Evolutionary conservation across 2,888 invertebrate genomes (phyloP).

Genomic region (Antheraea assamensis): DNA sequence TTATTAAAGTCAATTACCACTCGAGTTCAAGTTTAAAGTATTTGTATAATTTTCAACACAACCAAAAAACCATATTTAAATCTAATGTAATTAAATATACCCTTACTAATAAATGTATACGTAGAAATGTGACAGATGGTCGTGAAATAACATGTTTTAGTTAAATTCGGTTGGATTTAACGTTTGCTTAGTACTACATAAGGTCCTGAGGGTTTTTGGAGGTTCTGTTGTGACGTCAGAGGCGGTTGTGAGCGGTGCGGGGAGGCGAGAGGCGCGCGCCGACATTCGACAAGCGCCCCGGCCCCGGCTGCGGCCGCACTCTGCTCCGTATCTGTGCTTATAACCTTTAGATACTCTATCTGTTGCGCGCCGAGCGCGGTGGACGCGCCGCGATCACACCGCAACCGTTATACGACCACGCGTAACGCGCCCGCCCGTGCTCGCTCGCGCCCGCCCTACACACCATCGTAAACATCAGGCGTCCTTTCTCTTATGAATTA

Average conservation of each 20-base stretch:
- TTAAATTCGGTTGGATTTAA: slow-evolving; percentile 44
- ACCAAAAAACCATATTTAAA: not conserved
- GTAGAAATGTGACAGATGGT: slow-evolving; percentile 4
- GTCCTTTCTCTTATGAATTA: slow-evolving; percentile 41
- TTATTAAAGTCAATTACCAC: not conserved
- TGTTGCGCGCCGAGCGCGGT: slow-evolving; percentile 76
- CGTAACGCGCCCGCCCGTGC: slow-evolving; percentile 36
- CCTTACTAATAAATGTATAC: not conserved
- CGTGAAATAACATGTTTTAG: slow-evolving; percentile 28
- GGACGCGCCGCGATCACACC: slow-evolving; percentile 56
- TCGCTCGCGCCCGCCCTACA: slow-evolving; percentile 52
- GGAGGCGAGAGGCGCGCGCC: slow-evolving; percentile 59
- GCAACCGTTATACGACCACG: slow-evolving; percentile 35
- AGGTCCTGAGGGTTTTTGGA: slow-evolving; percentile 63
- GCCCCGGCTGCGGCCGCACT: slow-evolving; percentile 39
- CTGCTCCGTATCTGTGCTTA: slow-evolving; percentile 51
- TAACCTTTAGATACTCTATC: slow-evolving; percentile 58
- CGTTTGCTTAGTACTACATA: slow-evolving; percentile 57
- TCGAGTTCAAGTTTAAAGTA: not conserved
- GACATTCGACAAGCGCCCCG: slow-evolving; percentile 43
- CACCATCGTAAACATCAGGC: slow-evolving; percentile 65
- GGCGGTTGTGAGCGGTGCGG: slow-evolving; percentile 40
- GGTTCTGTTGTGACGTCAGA: slow-evolving; percentile 75
- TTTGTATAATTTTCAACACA: not conserved
- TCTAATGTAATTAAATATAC: not conserved